Conservation (phyloP, 2,888 invertebrate genomes). For the Heliconius aoede region DNA sequence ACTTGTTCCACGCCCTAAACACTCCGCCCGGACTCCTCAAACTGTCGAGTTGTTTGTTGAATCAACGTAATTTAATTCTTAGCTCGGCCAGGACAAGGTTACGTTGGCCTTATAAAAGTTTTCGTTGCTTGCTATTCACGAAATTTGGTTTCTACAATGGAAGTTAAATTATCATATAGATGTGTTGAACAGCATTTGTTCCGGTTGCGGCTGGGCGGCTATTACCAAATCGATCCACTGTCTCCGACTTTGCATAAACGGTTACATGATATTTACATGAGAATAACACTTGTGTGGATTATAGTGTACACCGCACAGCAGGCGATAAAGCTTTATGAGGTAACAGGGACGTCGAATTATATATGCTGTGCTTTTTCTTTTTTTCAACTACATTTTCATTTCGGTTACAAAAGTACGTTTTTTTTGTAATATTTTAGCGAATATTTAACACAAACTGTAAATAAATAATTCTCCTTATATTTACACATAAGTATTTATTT, state of each 20-base stretch:
- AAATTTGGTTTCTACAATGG: slow-evolving; percentile 46
- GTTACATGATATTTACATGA: slow-evolving; percentile 57
- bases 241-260: slow-evolving; percentile 50
- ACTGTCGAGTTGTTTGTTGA: slow-evolving; percentile 45
- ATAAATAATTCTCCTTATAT: too few relatives aligned
- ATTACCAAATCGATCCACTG: slow-evolving; percentile 56
- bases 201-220: slow-evolving; percentile 55
- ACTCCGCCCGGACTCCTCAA: slow-evolving; percentile 39
- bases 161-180: slow-evolving; percentile 52
- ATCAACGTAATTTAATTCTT: slow-evolving; percentile 47
- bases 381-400: neutral
- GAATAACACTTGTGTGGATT: slow-evolving; percentile 52
- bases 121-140: slow-evolving; percentile 10
- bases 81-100: slow-evolving; percentile 34
- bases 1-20: slow-evolving; percentile 44
- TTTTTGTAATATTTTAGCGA: neutral
- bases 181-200: slow-evolving; percentile 58
- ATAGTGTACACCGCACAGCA: slow-evolving; percentile 59
- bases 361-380: neutral
- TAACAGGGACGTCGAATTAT: slow-evolving; percentile 45
- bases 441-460: neutral
- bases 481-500: too few relatives aligned
- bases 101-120: slow-evolving; percentile 38
- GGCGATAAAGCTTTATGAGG: slow-evolving; percentile 60
- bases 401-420: neutral